Evolutionary conservation across 1,140 invertebrate genomes (phyloP).

Genomic region (Drosophila asahinai): DNA sequence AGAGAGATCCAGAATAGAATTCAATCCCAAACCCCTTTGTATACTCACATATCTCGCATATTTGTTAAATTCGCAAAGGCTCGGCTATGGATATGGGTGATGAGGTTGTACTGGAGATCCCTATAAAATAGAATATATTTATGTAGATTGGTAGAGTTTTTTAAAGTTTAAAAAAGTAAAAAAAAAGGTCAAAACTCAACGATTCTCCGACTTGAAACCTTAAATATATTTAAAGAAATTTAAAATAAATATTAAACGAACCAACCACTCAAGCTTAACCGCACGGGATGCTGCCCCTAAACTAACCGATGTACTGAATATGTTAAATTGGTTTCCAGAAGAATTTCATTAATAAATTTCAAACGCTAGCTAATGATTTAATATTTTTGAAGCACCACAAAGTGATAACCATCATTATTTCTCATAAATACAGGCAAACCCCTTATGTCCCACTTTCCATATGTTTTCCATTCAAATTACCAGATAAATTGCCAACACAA

Average conservation of each 20-base stretch:
- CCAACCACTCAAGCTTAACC: no score
- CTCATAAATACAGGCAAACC: background rate
- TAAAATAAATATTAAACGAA: no score
- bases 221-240: no score
- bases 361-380: no score
- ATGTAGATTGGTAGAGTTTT: background rate
- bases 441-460: background rate
- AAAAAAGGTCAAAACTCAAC: no score
- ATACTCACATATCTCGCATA: slow-evolving; percentile 84
- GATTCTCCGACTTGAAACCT: no score
- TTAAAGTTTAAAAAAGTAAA: no score
- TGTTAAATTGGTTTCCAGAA: background rate
- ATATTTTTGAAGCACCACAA: no score
- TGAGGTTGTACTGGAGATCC: slow-evolving; percentile 80
- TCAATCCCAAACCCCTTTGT: background rate
- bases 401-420: background rate
- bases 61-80: slow-evolving; percentile 74
- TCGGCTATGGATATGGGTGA: slow-evolving; percentile 76
- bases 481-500: slow-evolving; percentile 25
- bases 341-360: background rate
- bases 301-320: background rate
- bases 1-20: background rate
- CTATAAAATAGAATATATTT: slow-evolving; percentile 39
- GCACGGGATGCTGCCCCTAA: background rate
- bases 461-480: slow-evolving; percentile 14